Evolutionary conservation across 2,888 invertebrate species (phyloP).

Genomic region (Caenorhabditis wallacei): DNA sequence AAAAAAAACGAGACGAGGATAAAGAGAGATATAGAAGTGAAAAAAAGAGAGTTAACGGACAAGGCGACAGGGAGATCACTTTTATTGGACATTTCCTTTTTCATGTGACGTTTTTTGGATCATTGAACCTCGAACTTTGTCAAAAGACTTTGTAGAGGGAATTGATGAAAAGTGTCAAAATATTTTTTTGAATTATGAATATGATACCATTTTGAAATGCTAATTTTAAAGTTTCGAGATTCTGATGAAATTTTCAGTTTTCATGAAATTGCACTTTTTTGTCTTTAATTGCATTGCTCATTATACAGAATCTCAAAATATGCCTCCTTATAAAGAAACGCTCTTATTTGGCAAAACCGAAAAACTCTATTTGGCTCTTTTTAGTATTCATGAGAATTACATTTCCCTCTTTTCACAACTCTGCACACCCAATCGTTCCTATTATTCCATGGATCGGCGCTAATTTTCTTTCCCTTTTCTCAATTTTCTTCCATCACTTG

Average conservation of each 20-base stretch:
- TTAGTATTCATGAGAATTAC: slow-evolving; percentile 4
- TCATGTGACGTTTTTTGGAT: neutral
- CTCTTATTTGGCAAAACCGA: no score
- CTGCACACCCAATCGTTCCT: slow-evolving; percentile 14
- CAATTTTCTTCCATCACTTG: slow-evolving; percentile 13
- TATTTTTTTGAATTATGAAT: no score
- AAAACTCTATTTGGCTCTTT: no score
- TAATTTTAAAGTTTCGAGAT: no score
- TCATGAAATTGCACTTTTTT: no score
- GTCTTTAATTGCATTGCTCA: no score
- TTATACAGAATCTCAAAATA: no score
- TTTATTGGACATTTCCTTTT: slow-evolving; percentile 6
- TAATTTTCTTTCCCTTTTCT: slow-evolving; percentile 35
- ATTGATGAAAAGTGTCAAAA: neutral
- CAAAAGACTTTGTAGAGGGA: neutral
- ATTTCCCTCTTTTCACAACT: neutral
- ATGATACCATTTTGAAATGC: no score
- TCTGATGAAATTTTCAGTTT: no score
- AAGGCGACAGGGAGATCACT: neutral
- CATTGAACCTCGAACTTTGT: slow-evolving; percentile 13
- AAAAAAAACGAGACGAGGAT: neutral
- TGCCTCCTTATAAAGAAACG: no score
- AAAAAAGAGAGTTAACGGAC: no score
- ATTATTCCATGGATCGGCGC: slow-evolving; percentile 56
- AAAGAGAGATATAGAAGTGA: neutral